Evolutionary conservation across 2,888 invertebrate genomes (phyloP).

Genomic region (Diarsia brunnea): DNA sequence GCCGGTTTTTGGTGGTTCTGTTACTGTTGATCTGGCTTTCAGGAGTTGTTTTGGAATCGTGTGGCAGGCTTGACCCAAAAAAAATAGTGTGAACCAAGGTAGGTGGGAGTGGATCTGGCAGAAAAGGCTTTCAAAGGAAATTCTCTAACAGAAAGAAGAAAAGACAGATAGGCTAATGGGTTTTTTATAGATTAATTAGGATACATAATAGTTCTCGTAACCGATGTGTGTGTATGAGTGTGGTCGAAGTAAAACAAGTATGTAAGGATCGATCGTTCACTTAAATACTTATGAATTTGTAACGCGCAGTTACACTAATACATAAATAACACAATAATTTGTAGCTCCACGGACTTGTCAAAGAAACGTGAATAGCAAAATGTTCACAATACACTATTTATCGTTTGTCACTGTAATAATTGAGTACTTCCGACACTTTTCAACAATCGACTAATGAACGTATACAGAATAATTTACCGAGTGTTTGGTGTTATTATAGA

Average conservation of each 20-base stretch:
- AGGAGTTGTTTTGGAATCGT: too few species aligned
- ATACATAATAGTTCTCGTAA: neutral
- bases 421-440: conserved; percentile 37
- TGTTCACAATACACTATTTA: conserved; percentile 19
- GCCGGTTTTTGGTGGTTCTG: too few species aligned
- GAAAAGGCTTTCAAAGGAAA: too few species aligned
- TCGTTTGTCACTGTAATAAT: conserved; percentile 21
- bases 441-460: neutral
- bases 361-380: conserved; percentile 28
- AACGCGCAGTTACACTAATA: neutral
- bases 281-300: neutral
- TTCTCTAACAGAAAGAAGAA: too few species aligned
- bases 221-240: neutral
- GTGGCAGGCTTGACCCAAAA: too few species aligned
- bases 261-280: neutral
- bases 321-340: conserved; percentile 4
- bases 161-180: too few species aligned
- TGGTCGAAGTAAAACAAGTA: neutral
- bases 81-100: neutral
- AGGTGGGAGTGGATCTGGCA: neutral
- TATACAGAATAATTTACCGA: neutral
- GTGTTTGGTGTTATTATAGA: neutral
- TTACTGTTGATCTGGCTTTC: too few species aligned
- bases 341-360: neutral
- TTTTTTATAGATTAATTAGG: too few species aligned